A percentile compares a stretch with the other conserved stretches of the same genome.
These are phyloP conservation scores for Lepidothrix coronata DNA, from an alignment of 2,113 vertebrate species.

Conservation along the genomic window DNA sequence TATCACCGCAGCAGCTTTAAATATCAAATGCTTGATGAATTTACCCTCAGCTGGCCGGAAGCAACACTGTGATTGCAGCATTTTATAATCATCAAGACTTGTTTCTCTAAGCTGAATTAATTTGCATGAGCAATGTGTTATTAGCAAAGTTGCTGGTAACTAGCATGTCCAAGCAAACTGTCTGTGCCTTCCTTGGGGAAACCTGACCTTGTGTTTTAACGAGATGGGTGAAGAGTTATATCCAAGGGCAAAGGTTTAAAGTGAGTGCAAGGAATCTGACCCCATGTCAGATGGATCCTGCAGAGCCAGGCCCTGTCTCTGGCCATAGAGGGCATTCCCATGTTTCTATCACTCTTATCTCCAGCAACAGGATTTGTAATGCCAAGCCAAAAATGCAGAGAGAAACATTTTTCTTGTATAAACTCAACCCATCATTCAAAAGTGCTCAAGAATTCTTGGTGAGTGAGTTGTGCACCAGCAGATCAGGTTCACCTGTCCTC, in stretches of 20 bases:
- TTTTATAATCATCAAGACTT: conserved; percentile 67
- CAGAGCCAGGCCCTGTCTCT: neutral
- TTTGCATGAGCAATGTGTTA: conserved; percentile 63
- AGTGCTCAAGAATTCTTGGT: neutral
- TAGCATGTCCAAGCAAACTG: neutral
- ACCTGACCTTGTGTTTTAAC: neutral
- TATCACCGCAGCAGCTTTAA: conserved; percentile 55
- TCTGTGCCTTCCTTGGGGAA: neutral
- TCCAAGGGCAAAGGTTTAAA: neutral
- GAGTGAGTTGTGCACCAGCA: neutral
- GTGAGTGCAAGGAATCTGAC: neutral
- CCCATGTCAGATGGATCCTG: accelerated
- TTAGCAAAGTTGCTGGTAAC: conserved; percentile 32
- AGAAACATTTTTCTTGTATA: neutral
- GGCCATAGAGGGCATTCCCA: neutral
- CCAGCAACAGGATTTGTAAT: neutral
- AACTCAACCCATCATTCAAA: neutral
- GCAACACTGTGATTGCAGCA: conserved; percentile 63
- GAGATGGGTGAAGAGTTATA: neutral
- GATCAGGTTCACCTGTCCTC: accelerated
- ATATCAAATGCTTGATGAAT: conserved; percentile 68
- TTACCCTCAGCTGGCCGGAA: conserved; percentile 66
- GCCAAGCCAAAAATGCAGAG: neutral
- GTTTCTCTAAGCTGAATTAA: conserved; percentile 66
- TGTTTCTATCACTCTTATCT: accelerated